Percentiles rank a stretch among this genome's conserved stretches.
phyloP scores from a whole-genome alignment of 2,888 invertebrate genomes.

The Cheilosia vulpina region DNA sequence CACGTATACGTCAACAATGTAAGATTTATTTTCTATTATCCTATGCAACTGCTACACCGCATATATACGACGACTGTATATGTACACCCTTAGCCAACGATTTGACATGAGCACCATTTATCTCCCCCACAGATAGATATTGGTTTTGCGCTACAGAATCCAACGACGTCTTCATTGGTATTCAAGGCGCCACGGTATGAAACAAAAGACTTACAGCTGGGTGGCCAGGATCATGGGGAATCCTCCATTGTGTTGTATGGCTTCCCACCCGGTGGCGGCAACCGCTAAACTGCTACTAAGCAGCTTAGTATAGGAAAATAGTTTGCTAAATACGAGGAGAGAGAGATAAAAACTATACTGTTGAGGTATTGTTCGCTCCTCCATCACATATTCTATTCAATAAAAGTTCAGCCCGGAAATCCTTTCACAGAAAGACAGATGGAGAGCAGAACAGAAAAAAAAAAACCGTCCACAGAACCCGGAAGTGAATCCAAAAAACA shows the following conservation, averaged over 20 bases:
- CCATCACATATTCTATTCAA: slow-evolving; percentile 58
- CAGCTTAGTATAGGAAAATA: slow-evolving; percentile 58
- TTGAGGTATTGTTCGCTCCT: slow-evolving; percentile 19
- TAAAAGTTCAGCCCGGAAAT: slow-evolving; percentile 71
- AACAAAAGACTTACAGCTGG: slow-evolving; percentile 70
- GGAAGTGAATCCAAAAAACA: slow-evolving; percentile 65
- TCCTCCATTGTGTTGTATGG: slow-evolving; percentile 2
- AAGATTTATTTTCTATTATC: slow-evolving; percentile 74
- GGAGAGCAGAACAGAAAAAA: slow-evolving; percentile 20
- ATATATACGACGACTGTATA: slow-evolving; percentile 27
- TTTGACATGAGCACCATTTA: slow-evolving; percentile 70
- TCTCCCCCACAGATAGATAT: slow-evolving; percentile 58
- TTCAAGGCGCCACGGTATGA: slow-evolving; percentile 61
- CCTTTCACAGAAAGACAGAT: slow-evolving; percentile 63
- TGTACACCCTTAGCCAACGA: slow-evolving; percentile 2
- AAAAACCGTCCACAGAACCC: slow-evolving; percentile 41
- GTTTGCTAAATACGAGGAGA: slow-evolving; percentile 57
- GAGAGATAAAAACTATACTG: slow-evolving; percentile 17
- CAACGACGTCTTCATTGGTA: slow-evolving; percentile 61
- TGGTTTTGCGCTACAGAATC: slow-evolving; percentile 50
- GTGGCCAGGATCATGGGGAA: slow-evolving; percentile 36
- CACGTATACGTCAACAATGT: slow-evolving; percentile 74
- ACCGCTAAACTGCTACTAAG: slow-evolving; percentile 71
- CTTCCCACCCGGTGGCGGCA: neutral
- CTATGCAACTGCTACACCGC: slow-evolving; percentile 59